phyloP scores from a whole-genome alignment of 2,888 invertebrate species.

The Argyresthia albistria region DNA sequence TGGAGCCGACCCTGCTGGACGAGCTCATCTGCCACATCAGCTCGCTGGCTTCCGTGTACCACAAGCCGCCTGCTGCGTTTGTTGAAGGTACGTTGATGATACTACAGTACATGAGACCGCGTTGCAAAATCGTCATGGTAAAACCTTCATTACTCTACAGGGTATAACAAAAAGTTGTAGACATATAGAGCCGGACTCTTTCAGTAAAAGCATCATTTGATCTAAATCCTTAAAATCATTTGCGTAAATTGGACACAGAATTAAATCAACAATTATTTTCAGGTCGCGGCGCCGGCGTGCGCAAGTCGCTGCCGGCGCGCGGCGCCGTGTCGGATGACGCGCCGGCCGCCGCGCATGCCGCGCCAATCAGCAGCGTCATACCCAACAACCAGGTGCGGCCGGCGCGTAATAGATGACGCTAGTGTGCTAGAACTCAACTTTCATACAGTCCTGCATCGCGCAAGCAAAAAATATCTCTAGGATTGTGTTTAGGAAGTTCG shows the following conservation, averaged over 20 bases:
- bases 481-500: too few relatives aligned
- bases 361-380: slow-evolving; percentile 72
- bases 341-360: slow-evolving; percentile 14
- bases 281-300: slow-evolving; percentile 79
- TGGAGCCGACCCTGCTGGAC: slow-evolving; percentile 97
- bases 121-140: too few relatives aligned
- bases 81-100: slow-evolving; percentile 89
- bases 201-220: too few relatives aligned
- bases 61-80: slow-evolving; percentile 98
- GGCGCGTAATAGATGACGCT: not conserved
- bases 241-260: too few relatives aligned
- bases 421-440: not conserved
- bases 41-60: slow-evolving; percentile 97
- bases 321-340: slow-evolving; percentile 53
- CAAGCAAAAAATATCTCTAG: too few relatives aligned
- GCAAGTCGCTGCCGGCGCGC: slow-evolving; percentile 85
- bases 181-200: too few relatives aligned
- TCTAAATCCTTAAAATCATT: too few relatives aligned
- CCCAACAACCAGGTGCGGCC: slow-evolving; percentile 63
- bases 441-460: too few relatives aligned
- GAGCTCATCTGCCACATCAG: slow-evolving; percentile 99
- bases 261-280: too few relatives aligned
- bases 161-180: too few relatives aligned
- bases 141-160: too few relatives aligned
- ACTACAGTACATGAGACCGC: too few relatives aligned